Base-by-base conservation (phyloP, 2,113 vertebrate species). In the Etheostoma cragini region DNA sequence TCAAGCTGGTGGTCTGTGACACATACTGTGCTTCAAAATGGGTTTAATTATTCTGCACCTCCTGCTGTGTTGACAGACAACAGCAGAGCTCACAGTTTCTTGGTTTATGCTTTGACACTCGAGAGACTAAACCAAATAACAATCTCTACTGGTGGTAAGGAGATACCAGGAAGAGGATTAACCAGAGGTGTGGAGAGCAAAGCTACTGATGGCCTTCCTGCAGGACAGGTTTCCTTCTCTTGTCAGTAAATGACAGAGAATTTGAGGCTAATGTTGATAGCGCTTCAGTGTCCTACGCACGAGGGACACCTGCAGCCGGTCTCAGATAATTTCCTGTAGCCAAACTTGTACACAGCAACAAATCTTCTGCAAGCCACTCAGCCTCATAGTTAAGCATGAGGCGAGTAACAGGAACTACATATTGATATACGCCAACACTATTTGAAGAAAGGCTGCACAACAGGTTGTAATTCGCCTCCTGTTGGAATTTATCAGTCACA, bases 401-500 rank as follows among this genome's bases (percentile, higher is more conserved):
- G 81, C 78, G 73, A 88, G 76, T 64, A 80, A 77, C 72, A 60
- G 83, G 85, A 90, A 90, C 79, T 73, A 76, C 69, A 87, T 85
- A 88, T 85, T 87, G 76, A 88, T 89, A 83, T 85, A 82, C 54
- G 77, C 62, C n/a, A 19, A 68, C 66, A 76, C 46, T 69, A 45
- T 81, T 69, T 69, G 69, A 82, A 61, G 62, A 83, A 83, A 73
- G 58, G 60, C 69, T 67, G 62, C 64, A 79, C 71, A 69, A 21
- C n/a, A 19, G 22, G 82, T 83, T 85, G 74, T 87, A 73, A 84
- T 83, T 87, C 83, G 89, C 71, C 74, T 85, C 68, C 21, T 82
- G 70, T 79, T 88, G 70, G 85, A 89, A 87, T 78, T 56, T 91
- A 88, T 87, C 80, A 84, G 81, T 87, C 68, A 64, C 76, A 87